Evolutionary conservation across 2,888 invertebrate genomes (phyloP), one percentile per base, ranked within the genome.

Genomic region (Bimastos eiseni): DNA sequence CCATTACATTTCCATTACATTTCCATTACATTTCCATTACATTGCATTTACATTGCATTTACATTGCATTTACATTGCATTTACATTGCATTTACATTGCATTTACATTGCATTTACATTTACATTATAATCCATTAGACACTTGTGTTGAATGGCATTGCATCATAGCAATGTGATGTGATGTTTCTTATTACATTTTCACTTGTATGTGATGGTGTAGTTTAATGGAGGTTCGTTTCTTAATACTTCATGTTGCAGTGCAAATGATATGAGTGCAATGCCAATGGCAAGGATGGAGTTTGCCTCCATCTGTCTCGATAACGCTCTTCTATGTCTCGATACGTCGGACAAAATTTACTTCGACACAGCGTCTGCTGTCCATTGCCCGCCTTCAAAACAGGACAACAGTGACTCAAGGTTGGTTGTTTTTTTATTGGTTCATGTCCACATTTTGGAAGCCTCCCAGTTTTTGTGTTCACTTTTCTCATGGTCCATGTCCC

Each of bases 271-370:
- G 0, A 97, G 97, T 93, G 98, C 98, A 1, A 97, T 98, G 93
- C 98, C 98, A 34, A 97, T 97, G 90, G 96, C 98, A 15, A 97
- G 97, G 2, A 90, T 98, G 93, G 98, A 98, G 95, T 98, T 98
- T 96, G 98, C 97, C 8, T 97, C 97, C 0, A 95, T 98, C 41
- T 98, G 98, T 95, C 95, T 98, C 90, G 96, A 97, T 92, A 98
- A 98, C 95, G 98, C 98, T 24, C 95, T 97, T 55, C 96, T 38
- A 30, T 91, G 91, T 86, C 91, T 91, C 91, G 88, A 91, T 90
- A 90, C 49, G n/a, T 96, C 19, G 24, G 86, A 33, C 33, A 86
- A 21, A 36, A 86, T 86, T 41, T 15, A 24, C 11, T 86, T 36
- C 37, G 86, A 86, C 86, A 33, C 37, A 19, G 86, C 86, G 3